Percentiles rank a stretch among this genome's conserved stretches.
Conservation (phyloP, 2,113 vertebrate genomes). For the Cinclus cinclus region DNA sequence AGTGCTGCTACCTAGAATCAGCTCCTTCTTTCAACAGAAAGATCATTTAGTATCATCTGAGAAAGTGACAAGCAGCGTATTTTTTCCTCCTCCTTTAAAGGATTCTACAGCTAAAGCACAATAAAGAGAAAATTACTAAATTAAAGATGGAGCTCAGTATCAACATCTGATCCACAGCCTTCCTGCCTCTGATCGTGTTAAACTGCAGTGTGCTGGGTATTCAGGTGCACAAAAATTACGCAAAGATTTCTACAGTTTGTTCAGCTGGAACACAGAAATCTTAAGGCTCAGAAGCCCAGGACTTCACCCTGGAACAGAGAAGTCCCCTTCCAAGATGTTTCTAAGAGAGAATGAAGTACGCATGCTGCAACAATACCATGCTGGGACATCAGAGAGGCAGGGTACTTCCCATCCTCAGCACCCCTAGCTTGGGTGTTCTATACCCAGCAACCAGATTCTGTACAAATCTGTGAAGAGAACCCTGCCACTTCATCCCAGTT, state of each 20-base stretch:
- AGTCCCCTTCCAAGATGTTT: background rate
- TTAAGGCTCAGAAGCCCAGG: background rate
- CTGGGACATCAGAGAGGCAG: background rate
- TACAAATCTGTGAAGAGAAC: background rate
- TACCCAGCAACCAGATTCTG: background rate
- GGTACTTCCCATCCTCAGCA: background rate
- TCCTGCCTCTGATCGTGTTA: background rate
- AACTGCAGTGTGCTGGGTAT: background rate
- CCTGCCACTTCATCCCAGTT: background rate
- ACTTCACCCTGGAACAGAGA: background rate
- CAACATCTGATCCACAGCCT: background rate
- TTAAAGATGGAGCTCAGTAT: background rate
- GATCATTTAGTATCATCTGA: background rate
- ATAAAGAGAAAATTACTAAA: background rate
- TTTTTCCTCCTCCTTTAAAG: background rate
- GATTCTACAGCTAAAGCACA: background rate
- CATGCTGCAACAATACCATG: background rate
- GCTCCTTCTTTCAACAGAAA: background rate
- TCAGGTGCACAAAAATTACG: background rate
- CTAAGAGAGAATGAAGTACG: background rate
- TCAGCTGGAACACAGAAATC: background rate
- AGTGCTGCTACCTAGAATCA: background rate
- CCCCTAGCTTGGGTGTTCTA: rapidly evolving
- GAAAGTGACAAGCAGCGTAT: background rate
- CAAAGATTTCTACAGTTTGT: background rate